Evolutionary conservation across 2,888 invertebrate genomes (phyloP), one percentile per base, ranked within the genome.

Genomic region (Polydrusus tereticollis): DNA sequence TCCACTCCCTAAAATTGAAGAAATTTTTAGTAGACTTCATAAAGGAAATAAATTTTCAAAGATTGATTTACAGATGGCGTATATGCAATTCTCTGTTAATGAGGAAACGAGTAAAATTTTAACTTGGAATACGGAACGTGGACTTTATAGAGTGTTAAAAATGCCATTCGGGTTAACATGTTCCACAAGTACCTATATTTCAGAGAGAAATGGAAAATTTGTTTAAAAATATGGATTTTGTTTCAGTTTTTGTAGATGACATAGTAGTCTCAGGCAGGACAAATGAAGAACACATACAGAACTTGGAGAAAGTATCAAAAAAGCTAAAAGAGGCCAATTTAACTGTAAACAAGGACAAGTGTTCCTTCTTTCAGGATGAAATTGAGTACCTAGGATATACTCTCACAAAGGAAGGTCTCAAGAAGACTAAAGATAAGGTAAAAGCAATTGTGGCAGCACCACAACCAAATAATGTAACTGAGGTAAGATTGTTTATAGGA

Each of bases 81-180:
- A 83, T 74, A 79, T 80, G 58, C 84, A 85, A 73, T 68, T 82
- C 1, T 73, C 74, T 38, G 50, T 83, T 16, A 77, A 79, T 36
- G 77, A 82, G n/a, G 73, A 79, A 41, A 76, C 83, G 1, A 75
- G 77, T 45, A 75, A 78, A 18, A 52, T 79, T 8, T 75, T 78
- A 20, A 79, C 82, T 0, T 77, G 80, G 43, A 77, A 75, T 29
- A 84, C 83, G 0, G 82, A 82, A 33, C 78, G 79, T 29, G 84
- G 85, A 0, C 58, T 85, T 2, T 85, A 77, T 69, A 73, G 73
- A 29, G 80, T 81, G 43, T 80, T 81, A 36, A 76, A 83, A 21
- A 69, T 84, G 26, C 80, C 82, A 1, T 84, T 80, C 77, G 85
- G 84, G 12, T 80, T 84, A n/a, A 78, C 80, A 4, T 77, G 78